A percentile compares a stretch with the other conserved stretches of the same genome.
phyloP scores from a whole-genome alignment of 2,113 vertebrate genomes.

The Benitochromis conjunctus region DNA sequence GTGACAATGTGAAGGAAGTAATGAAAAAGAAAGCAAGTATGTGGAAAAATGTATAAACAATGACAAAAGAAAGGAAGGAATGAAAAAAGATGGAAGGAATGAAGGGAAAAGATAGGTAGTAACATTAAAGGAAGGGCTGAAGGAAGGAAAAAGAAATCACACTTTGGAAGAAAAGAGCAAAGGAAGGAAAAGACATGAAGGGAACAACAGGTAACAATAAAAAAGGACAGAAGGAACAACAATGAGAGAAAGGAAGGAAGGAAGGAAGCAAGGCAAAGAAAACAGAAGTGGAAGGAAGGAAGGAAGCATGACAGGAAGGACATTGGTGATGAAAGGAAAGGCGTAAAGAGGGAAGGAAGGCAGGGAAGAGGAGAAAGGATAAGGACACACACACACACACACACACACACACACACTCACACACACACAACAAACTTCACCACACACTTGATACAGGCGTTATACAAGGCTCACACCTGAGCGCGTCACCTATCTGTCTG shows the following conservation, averaged over 20 bases:
- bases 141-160: not conserved
- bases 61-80: not conserved
- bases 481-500: no score
- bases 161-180: not conserved
- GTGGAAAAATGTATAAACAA: not conserved
- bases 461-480: no score
- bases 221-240: not conserved
- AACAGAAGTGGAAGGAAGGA: not conserved
- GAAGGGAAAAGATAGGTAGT: not conserved
- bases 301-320: not conserved
- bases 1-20: no score
- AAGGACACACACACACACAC: not conserved
- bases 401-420: no score
- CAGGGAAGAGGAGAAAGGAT: not conserved
- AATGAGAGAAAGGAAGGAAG: not conserved
- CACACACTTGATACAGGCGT: no score
- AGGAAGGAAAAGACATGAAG: not conserved
- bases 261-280: no score
- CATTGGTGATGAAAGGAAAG: not conserved
- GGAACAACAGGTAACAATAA: not conserved
- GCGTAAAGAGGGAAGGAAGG: not conserved
- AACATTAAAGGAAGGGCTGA: not conserved
- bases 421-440: no score
- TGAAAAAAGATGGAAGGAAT: not conserved
- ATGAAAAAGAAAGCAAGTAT: not conserved